Percentiles rank a stretch among this genome's conserved stretches.
These are phyloP conservation scores for Actias luna DNA, from an alignment of 2,888 invertebrate species.

Conservation along the genomic window DNA sequence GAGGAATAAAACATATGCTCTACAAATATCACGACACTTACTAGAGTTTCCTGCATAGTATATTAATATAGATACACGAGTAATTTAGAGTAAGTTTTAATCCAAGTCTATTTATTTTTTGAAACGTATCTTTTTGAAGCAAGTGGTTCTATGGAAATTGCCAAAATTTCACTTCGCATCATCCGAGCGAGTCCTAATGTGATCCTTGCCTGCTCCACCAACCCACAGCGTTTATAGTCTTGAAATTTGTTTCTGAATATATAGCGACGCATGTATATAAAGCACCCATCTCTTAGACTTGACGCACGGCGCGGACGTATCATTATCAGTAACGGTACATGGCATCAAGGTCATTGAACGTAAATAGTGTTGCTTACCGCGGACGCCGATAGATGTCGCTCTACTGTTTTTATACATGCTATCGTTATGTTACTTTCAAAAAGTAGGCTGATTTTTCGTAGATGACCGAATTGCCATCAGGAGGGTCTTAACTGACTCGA, in stretches of 20 bases:
- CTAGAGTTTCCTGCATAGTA: no score
- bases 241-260: conserved; percentile 10
- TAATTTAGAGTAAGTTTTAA: neutral
- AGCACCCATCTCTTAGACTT: conserved; percentile 5
- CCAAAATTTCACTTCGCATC: conserved; percentile 35
- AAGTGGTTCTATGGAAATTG: conserved; percentile 26
- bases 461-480: conserved; percentile 15
- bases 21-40: no score
- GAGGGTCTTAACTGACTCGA: conserved; percentile 79
- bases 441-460: conserved; percentile 18
- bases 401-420: conserved; percentile 32
- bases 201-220: conserved; percentile 9
- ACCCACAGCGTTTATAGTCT: conserved; percentile 1
- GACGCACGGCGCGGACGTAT: conserved; percentile 15
- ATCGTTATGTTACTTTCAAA: conserved; percentile 49
- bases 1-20: neutral
- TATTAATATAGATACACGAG: no score
- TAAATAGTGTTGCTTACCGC: conserved; percentile 22
- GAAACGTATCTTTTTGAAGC: neutral
- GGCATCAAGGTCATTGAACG: conserved; percentile 47
- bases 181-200: conserved; percentile 28
- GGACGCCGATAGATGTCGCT: conserved; percentile 40
- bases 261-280: conserved; percentile 9
- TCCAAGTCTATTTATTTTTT: neutral
- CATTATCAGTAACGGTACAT: conserved; percentile 43